Base-by-base conservation (phyloP, 1,140 invertebrate genomes). In the Popillia japonica region DNA sequence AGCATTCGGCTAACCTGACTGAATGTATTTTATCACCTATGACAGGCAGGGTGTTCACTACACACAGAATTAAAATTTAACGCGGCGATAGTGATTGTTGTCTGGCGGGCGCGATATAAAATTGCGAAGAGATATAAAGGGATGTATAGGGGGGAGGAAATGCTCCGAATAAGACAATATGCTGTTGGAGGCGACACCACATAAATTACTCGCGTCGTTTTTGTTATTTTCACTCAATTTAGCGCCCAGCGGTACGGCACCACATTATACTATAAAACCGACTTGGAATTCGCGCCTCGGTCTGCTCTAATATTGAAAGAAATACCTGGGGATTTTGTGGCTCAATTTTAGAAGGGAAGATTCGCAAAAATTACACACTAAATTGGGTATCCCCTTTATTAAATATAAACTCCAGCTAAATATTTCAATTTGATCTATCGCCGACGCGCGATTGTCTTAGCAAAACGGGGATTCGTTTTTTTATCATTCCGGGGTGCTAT, bases 151-250 rank as follows among this genome's bases (percentile, higher is more conserved):
- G 20, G 27, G 72, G n/a, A n/a, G n/a, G 72, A 73, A 73, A 14
- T 73, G 4, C 27, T 73, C 34, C n/a, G n/a, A 42, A 34, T 78
- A 78, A 78, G 59, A 78, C 77, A 78, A 78, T 78, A 78, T 78
- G 64, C 64, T 27, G 41, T 78, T 40, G 22, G 55, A 75, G 78
- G 75, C 73, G 78, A 78, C 78, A 78, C 76, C 73, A 76, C 78
- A 78, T 78, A 76, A 78, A 78, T 78, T 76, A 78, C 72, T 40
- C 75, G 78, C 40, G 78, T 44, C 72, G 78, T 78, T 78, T 78
- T 78, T 78, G 78, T 76, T 78, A 78, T 78, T 78, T 73, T 78
- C 78, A 64, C 78, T 61, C 78, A 74, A 78, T 78, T 78, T 73
- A 74, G 74, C 78, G 78, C 78, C 73, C 61, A 17, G 40, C 11